Evolutionary conservation across 2,113 vertebrate genomes (phyloP), one percentile per base, ranked within the genome.

Genomic region (Thunnus maccoyii): DNA sequence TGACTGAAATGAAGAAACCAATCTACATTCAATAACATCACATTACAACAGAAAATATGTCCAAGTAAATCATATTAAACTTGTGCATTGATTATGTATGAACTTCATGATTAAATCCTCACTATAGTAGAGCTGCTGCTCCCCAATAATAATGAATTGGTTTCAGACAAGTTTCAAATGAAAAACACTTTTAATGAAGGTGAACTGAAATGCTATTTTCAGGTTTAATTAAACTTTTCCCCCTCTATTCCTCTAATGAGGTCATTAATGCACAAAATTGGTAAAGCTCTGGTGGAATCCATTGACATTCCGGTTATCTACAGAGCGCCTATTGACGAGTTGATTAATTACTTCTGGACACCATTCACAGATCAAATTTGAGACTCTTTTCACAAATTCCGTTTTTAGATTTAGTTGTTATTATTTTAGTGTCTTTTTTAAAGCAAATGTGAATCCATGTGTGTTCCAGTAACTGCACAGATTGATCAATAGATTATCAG

Each of bases 201-300:
- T 48, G 71, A 79, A 82, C 73, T 84, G 69, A 73, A 86, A 70
- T 67, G 51, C 84, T 87, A 68, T 86, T 89, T 87, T 78, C 51
- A 78, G 73, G 55, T 88, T 72, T 75, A 74, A 89, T 80, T 41
- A 83, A 79, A 52, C 27, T 5, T 18, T 2, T 22, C 66, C 51
- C 62, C 17, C 65, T 30, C 32, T 2, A 0, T 58, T 50, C 25
- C n/a, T 67, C 55, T 81, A 72, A 88, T 79, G 61, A 86, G 71
- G n/a, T 67, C 18, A 57, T 87, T 84, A 84, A 75, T 71, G 68
- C 68, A 57, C 60, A 41, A 60, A 86, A 58, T 63, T 36, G 36
- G 67, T 30, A 52, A 63, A 68, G 22, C 63, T 78, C 46, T 3
- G 44, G 17, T 48, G 57, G 66, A 86, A 74, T 68, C 66, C 63